Evolutionary conservation across 2,888 invertebrate genomes (phyloP).

Genomic region (Acanthosepion pharaonis): DNA sequence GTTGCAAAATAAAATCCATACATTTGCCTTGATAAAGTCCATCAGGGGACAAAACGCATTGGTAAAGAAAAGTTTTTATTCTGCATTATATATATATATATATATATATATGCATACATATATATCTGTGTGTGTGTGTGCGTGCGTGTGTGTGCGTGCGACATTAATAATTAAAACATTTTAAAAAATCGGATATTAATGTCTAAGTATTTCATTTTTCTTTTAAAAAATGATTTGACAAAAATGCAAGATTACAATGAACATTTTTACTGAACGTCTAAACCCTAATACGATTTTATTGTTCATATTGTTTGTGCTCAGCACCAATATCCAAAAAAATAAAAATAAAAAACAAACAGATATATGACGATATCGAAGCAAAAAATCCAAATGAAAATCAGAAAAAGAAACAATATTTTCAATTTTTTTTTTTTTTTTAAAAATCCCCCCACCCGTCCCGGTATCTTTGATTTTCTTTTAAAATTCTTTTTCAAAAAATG

Average conservation of each 20-base stretch:
- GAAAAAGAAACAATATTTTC: not conserved
- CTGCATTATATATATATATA: not conserved
- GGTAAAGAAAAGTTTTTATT: too few species aligned
- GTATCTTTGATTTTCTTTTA: not conserved
- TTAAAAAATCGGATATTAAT: not conserved
- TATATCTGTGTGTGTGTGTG: not conserved
- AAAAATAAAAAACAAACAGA: not conserved
- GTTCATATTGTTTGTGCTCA: constrained; percentile 24
- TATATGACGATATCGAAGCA: not conserved
- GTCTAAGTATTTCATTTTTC: not conserved
- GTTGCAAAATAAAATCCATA: too few species aligned
- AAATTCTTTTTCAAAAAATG: not conserved
- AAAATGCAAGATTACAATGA: not conserved
- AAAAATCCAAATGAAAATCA: not conserved
- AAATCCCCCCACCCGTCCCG: not conserved
- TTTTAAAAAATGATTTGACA: not conserved
- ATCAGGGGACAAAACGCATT: too few species aligned
- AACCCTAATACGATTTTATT: not conserved
- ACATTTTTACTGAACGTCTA: not conserved
- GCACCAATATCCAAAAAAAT: not conserved
- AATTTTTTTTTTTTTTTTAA: not conserved
- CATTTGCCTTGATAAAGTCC: too few species aligned
- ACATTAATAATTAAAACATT: not conserved
- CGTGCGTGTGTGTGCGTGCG: not conserved
- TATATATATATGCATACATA: not conserved